phyloP scores from a whole-genome alignment of 2,797 vertebrate species.

The Kryptolebias ocellatus region DNA sequence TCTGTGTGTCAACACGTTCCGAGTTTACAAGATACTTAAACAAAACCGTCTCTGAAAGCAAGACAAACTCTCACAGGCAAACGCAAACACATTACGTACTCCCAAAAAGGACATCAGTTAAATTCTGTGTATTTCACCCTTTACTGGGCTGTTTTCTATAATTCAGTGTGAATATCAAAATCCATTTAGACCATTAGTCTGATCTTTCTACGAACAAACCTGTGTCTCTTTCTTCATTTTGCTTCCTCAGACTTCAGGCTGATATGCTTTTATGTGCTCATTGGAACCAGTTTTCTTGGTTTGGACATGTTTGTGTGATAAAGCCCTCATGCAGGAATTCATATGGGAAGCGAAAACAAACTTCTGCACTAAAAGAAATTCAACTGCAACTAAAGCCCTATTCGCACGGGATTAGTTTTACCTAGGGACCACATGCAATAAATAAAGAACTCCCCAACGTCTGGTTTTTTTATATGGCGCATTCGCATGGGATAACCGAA shows the following conservation, averaged over 20 bases:
- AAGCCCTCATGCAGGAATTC: not conserved
- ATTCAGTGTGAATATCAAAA: not conserved
- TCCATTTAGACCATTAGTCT: slow-evolving; percentile 19
- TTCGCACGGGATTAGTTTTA: no score
- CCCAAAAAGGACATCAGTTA: not conserved
- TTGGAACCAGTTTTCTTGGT: not conserved
- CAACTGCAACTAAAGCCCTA: not conserved
- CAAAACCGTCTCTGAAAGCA: not conserved
- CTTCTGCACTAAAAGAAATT: no score
- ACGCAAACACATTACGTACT: slow-evolving; percentile 5
- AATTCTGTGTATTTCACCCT: not conserved
- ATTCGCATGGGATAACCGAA: no score
- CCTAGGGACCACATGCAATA: no score
- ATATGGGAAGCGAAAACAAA: not conserved
- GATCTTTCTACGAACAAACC: slow-evolving; percentile 12
- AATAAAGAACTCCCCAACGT: no score
- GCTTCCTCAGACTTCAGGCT: not conserved
- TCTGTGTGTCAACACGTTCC: not conserved
- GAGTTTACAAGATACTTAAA: slow-evolving; percentile 18
- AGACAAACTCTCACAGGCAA: not conserved
- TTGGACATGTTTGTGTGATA: not conserved
- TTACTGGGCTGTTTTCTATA: no score
- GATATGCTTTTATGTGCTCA: no score
- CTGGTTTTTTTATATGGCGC: no score
- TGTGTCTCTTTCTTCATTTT: not conserved